Base-by-base conservation (phyloP, 2,888 invertebrate species). In the Cyclophora albipunctata region DNA sequence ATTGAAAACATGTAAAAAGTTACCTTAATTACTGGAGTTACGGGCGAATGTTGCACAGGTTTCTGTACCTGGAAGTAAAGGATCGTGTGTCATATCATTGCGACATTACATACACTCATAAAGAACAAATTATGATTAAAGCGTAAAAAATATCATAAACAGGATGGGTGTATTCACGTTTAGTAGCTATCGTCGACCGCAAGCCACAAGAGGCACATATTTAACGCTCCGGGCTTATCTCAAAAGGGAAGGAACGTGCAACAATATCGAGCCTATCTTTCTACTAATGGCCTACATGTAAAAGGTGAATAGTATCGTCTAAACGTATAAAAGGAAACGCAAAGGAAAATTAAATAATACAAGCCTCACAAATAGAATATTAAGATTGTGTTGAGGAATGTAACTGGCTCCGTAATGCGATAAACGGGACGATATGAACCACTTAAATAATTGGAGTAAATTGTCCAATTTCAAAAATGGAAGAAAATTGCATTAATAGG, bases 241-340 rank as follows among this genome's bases (percentile, higher is more conserved):
- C 65, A 57, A 70, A 69, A 67, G 72, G 67, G 71, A 66, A 60
- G 64, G 63, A 73, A 68, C 75, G 73, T 71, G 75, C 73, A 75
- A 75, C 76, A 77, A 73, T 82, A 82, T 78, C 73, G 71, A 77
- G 79, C 78, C 80, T 84, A 83, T 84, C 82, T 79, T 77, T 73
- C 73, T 78, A 76, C 82, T 86, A 86, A 84, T 81, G 80, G 78
- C 76, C 77, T 79, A 80, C 78, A 85, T 80, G 78, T 77, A 80
- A 82, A 83, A 83, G 82, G 84, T 81, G 80, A 84, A 85, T 78
- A 73, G 77, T 78, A 78, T 69, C 70, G 75, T 79, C 70, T 66
- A 66, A 72, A 71, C 64, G 68, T 65, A 20, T 20, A 20, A 20
- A 20, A 20, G 20, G 68, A 63, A 72, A 73, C 74, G 73, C 70